Base-by-base conservation (phyloP, 2,113 vertebrate genomes). In the Chlamydotis undulata region DNA sequence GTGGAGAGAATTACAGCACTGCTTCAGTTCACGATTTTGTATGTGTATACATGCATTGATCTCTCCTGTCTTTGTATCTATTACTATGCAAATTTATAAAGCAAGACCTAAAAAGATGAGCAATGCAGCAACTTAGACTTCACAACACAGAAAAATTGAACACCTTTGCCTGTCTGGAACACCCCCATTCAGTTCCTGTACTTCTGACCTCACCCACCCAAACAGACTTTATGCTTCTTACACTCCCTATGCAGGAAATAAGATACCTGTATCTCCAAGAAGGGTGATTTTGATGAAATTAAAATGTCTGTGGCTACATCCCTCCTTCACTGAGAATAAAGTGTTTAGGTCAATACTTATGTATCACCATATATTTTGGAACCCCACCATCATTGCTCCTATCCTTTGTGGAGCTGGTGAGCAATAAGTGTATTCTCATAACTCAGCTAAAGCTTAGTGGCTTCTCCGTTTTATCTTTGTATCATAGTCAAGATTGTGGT, bases 31-130 rank as follows among this genome's bases (percentile, higher is more conserved):
- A 59, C 7, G 9, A 3, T 47, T 74, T 53, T 22, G 1, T 22
- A 37, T 2, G 7, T 16, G 39, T 3, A 50, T 1, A 78, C 31
- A 37, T 28, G 57, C 49, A 87, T 0, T 21, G 11, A 41, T 52
- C 0, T 2, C 33, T 65, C 22, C 35, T 2, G 23, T 17, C 61
- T 78, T 78, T 0, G 0, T 6, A 63, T 17, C 39, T 82, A 60
- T 43, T 45, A 43, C n/a, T 55, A 26, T 2, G 19, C 41, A 74
- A 41, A 50, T 2, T 3, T 52, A 56, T 47, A 93, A 90, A 60
- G 21, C 14, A 64, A 73, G 23, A 74, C 4, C 37, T 57, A 31
- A 74, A 57, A 73, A 69, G 16, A 56, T 29, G 41, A 73, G 18
- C 18, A 80, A 35, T 21, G 23, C 19, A 41, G 18, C 37, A 56